Conservation (phyloP, 2,888 invertebrate species). For the Cryptops parisi region DNA sequence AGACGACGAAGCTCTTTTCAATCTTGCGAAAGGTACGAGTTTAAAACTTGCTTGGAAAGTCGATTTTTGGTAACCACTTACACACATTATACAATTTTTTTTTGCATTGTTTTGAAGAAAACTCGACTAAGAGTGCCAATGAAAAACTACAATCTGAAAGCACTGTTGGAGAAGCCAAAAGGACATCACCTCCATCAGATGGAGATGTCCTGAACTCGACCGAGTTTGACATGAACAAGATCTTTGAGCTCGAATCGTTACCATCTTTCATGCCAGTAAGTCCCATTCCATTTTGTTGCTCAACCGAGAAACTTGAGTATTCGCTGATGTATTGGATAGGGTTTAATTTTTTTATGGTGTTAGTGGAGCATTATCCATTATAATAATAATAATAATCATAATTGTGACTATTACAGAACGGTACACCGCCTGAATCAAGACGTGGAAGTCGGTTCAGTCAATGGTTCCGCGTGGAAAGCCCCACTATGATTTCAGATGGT, state of each 20-base stretch:
- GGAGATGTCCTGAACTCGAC: no score
- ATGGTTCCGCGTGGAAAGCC: conserved; percentile 47
- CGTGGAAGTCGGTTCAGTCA: conserved; percentile 39
- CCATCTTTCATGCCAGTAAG: conserved; percentile 55
- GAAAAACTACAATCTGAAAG: not conserved
- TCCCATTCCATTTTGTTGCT: conserved; percentile 12
- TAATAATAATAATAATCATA: not conserved
- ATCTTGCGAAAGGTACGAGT: not conserved
- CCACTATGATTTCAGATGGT: conserved; percentile 10
- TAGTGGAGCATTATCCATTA: not conserved
- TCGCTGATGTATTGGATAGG: not conserved
- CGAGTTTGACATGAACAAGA: conserved; percentile 24
- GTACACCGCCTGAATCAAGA: conserved; percentile 36
- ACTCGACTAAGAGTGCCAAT: not conserved
- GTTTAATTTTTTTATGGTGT: not conserved
- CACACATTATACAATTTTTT: not conserved
- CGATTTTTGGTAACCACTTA: no score
- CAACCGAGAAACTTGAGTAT: no score
- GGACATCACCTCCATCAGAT: not conserved
- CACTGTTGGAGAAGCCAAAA: not conserved
- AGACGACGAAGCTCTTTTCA: conserved; percentile 11
- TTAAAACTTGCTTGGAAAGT: not conserved
- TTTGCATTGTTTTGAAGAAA: conserved; percentile 1
- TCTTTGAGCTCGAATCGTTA: conserved; percentile 63
- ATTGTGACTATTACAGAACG: conserved; percentile 40